These are phyloP conservation scores for Gnathonemus longibarbis DNA, from an alignment of 2,113 vertebrate species.

Conservation along the genomic window DNA sequence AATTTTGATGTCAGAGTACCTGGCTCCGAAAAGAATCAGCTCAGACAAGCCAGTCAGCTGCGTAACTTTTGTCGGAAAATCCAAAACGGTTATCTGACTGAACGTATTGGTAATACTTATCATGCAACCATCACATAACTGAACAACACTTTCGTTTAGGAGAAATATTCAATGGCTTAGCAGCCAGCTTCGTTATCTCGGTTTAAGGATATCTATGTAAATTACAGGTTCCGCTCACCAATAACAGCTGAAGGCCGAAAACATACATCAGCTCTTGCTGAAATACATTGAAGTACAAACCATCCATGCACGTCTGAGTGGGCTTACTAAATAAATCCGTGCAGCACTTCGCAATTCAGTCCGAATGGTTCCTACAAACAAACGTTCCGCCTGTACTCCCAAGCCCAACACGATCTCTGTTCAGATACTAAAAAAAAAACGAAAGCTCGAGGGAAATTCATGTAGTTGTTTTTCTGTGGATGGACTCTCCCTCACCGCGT, in stretches of 20 bases:
- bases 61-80: not conserved
- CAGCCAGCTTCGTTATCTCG: not conserved
- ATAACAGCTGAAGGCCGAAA: not conserved
- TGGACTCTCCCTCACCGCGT: not conserved
- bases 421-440: not conserved
- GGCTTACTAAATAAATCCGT: constrained; percentile 45
- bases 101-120: not conserved
- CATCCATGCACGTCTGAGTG: not conserved
- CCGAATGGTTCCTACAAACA: constrained; percentile 29
- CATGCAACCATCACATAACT: not conserved
- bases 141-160: not conserved
- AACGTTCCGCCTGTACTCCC: not conserved
- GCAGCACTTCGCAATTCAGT: accelerated
- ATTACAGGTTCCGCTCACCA: not conserved
- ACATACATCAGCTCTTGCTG: not conserved
- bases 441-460: not conserved
- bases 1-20: not conserved
- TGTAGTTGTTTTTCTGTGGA: not conserved
- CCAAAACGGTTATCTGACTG: not conserved
- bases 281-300: not conserved
- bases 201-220: not conserved
- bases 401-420: not conserved
- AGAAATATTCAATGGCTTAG: not conserved
- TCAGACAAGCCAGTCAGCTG: not conserved
- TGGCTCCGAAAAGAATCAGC: not conserved